Conservation (phyloP, 2,888 invertebrate genomes). For the Dasysyrphus albostriatus region DNA sequence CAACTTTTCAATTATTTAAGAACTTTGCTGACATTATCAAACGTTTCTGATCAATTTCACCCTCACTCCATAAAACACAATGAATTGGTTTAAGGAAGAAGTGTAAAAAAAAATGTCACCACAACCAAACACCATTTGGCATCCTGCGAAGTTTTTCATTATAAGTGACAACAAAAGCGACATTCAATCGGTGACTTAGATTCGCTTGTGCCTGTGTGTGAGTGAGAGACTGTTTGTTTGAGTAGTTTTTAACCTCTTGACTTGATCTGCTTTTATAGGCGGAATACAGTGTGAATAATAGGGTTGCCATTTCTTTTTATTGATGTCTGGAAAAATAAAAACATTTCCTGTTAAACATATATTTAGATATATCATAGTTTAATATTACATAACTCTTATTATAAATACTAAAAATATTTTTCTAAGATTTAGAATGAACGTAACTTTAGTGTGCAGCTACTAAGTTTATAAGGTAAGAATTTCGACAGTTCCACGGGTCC, state of each 20-base stretch:
- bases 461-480: too few species aligned
- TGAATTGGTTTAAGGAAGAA: neutral
- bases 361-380: too few species aligned
- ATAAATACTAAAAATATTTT: too few species aligned
- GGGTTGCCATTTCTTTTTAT: neutral
- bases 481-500: too few species aligned
- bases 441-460: too few species aligned
- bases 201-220: slow-evolving; percentile 3
- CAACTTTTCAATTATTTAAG: neutral
- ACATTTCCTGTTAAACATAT: too few species aligned
- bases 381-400: too few species aligned
- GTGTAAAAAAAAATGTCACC: neutral
- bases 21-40: slow-evolving; percentile 6
- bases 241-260: slow-evolving; percentile 66
- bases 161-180: slow-evolving; percentile 39
- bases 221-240: slow-evolving; percentile 19
- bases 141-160: slow-evolving; percentile 1
- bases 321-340: too few species aligned
- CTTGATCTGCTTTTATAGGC: slow-evolving; percentile 63
- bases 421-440: too few species aligned
- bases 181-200: neutral
- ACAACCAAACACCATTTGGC: neutral
- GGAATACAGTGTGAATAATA: slow-evolving; percentile 41
- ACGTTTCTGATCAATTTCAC: slow-evolving; percentile 9
- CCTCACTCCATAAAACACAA: neutral